Evolutionary conservation across 2,113 vertebrate genomes (phyloP).

Genomic region (Lasiurus borealis): DNA sequence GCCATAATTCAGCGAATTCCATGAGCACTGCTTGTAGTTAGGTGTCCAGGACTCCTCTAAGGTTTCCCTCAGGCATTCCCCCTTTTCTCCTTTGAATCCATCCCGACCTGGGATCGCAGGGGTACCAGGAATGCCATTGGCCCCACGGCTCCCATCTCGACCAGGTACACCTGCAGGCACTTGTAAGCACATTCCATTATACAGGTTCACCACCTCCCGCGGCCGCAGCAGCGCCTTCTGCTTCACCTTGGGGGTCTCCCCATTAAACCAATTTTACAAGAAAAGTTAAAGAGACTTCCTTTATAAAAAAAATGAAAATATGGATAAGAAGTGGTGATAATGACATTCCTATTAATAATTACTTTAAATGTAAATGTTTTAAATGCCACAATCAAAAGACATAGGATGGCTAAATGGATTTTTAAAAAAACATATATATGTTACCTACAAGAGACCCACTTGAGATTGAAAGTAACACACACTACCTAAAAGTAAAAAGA

Average conservation of each 20-base stretch:
- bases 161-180: constrained; percentile 93
- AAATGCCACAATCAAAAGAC: too few species aligned
- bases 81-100: constrained; percentile 96
- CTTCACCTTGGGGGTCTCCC: constrained; percentile 82
- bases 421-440: too few species aligned
- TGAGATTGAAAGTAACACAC: too few species aligned
- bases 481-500: too few species aligned
- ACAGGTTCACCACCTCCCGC: constrained; percentile 88
- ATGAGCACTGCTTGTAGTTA: constrained; percentile 99
- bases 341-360: too few species aligned
- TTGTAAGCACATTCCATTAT: constrained; percentile 93
- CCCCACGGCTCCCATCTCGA: constrained; percentile 95
- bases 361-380: too few species aligned
- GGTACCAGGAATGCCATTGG: constrained; percentile 96
- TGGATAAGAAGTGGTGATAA: too few species aligned
- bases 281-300: too few species aligned
- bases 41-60: constrained; percentile 97
- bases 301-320: too few species aligned
- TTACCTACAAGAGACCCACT: too few species aligned
- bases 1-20: constrained; percentile 97
- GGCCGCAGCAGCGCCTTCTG: constrained; percentile 83
- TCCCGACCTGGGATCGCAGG: constrained; percentile 97
- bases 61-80: constrained; percentile 94
- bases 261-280: too few species aligned
- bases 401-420: too few species aligned